Base-by-base conservation (phyloP, 2,113 vertebrate species). In the Antechinus flavipes region DNA sequence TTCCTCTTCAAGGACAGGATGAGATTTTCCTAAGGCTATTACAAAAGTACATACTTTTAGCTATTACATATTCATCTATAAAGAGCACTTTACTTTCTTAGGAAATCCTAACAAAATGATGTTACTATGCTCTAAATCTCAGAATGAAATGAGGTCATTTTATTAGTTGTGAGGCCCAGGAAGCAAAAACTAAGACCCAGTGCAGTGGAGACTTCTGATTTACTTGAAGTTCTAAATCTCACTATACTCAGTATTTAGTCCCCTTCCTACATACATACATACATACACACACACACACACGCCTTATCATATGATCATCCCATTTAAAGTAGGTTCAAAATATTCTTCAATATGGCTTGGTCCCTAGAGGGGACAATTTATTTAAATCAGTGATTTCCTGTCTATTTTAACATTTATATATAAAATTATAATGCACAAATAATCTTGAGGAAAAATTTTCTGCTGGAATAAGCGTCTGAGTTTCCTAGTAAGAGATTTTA, bases 61-160 rank as follows among this genome's bases (percentile, higher is more conserved):
- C 55, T 22, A 89, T 95, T 91, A 92, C 11, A 91, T 76, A 84
- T 93, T 93, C 96, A 94, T 91, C 91, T 84, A 90, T 84, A 54
- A 89, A 96, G 96, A 93, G 89, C 61, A 54, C 1, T 91, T 1
- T 90, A 96, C 94, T 95, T 96, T 95, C 93, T 92, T 92, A 95
- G 96, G 93, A 97, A 94, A 54, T n/a, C 91, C 94, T 96, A 97
- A 95, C 95, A 93, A 97, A 93, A 93, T 91, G 94, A 89, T 95
- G 92, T 95, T 91, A 96, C 95, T 96, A 93, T 96, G 95, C 96
- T 96, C 96, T 94, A 90, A 98, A 97, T 98, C 94, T 96, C 24
- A 56, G 93, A 94, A 95, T 94, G 49, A 95, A 94, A 92, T 93
- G 97, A 91, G 94, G 97, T 94, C 95, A 96, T 94, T 95, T 97